Evolutionary conservation across 1,140 invertebrate genomes (phyloP), one percentile per base, ranked within the genome.

Genomic region (Theocolax elegans): DNA sequence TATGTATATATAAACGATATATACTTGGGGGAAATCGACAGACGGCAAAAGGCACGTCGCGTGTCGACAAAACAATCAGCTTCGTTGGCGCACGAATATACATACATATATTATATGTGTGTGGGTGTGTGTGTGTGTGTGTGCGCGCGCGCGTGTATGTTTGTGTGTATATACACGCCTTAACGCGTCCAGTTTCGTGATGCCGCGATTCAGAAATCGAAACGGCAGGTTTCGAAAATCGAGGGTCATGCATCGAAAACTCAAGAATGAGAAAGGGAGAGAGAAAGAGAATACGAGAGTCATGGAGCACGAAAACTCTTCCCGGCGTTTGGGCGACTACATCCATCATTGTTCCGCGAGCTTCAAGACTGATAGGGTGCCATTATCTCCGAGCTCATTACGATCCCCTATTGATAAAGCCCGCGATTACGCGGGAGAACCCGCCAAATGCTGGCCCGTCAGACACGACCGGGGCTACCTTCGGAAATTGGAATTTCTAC

Each of bases 371-470:
- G 82, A 84, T 85, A 82, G 80, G 79, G 72, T 75, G 75, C 81
- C 78, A 82, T 83, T 85, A 85, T 84, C 83, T 83, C 78, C 77
- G 80, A 83, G 83, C 82, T 84, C 82, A 81, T 85, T 85, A 85
- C 80, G 82, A 85, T 85, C 82, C 80, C 79, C 80, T 85, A 83
- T 85, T 84, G 84, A 85, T 85, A 85, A 85, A 83, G 29, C 77
- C 77, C 72, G 75, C 78, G 81, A 83, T 85, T 84, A 83, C 76
- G 64, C 75, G 75, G n/a, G 23, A 4, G n/a, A 6, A 10, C 31
- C 17, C 23, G 63, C 35, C n/a, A 4, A 4, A 3, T 8, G 15
- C 15, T 4, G 68, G 23, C 38, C 69, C 70, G 59, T 63, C 72
- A 70, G 60, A 67, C 74, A 60, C 38, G 1, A 1, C 31, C 10